Base-by-base conservation (phyloP, 37 sponge, comb jelly and placozoan genomes). In the Ephydatia muelleri region DNA sequence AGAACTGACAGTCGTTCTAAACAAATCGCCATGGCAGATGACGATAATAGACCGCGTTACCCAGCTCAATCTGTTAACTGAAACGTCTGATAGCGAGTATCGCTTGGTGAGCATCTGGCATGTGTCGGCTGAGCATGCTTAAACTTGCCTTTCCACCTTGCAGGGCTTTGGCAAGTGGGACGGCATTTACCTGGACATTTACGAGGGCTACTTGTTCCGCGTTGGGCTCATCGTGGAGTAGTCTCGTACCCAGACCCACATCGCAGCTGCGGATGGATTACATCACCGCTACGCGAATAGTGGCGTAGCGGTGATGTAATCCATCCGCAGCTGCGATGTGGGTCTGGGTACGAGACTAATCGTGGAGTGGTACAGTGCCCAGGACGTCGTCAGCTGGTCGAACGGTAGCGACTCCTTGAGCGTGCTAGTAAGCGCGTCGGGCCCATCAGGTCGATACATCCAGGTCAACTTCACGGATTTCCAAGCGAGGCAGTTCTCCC, bases 141-240 rank as follows among this genome's bases (percentile, higher is more conserved):
- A n/a, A n/a, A n/a, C n/a, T n/a, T n/a, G n/a, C n/a, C n/a, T n/a
- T n/a, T n/a, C n/a, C n/a, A n/a, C 38, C 43, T 28, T 9, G 11
- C 69, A 88, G 89, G 75, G 84, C 30, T 88, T 88, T 83, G 89
- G 89, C 38, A 76, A 71, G 69, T 88, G 89, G 89, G 79, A 72
- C 13, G 89, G 89, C 21, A 74, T 70, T 27, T 88, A 88, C 33
- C 49, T 83, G 3, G 13, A 83, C 48, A 75, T 83, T 64, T 88
- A 88, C 71, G 84, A 88, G 43, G 89, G 89, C 39, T 88, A 88
- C 79, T 64, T 88, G 57, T 88, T 88, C 48, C 70, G 89, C 13
- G 31, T 88, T 34, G 89, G 89, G 27, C 35, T 29, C 6, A 48
- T 88, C 26, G 33, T 69, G n/a, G n/a, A n/a, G n/a, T n/a, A n/a